phyloP scores from a whole-genome alignment of 2,888 invertebrate species.

The Lasioglossum calceatum region DNA sequence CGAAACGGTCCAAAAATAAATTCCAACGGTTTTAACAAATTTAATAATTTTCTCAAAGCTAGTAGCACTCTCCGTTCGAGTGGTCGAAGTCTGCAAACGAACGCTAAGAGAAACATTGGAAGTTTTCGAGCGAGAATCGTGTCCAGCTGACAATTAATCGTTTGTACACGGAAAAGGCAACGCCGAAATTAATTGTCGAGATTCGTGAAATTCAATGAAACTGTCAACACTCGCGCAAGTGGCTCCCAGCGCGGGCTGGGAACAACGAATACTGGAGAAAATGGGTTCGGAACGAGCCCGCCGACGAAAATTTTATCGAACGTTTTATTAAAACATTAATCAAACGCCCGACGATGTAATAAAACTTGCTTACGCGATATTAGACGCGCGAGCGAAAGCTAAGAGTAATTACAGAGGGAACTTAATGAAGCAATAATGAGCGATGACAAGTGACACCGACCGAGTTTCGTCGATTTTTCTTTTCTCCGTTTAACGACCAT shows the following conservation, averaged over 20 bases:
- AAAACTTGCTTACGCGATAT: slow-evolving; percentile 33
- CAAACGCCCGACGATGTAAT: slow-evolving; percentile 27
- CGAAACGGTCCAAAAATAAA: neutral
- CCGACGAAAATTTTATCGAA: slow-evolving; percentile 18
- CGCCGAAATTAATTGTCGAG: slow-evolving; percentile 16
- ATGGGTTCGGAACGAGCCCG: neutral
- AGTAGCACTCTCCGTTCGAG: neutral
- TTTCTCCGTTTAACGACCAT: neutral
- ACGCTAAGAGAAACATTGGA: neutral
- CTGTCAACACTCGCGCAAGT: neutral
- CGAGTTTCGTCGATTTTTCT: neutral
- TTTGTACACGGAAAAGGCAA: neutral
- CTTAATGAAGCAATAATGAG: neutral
- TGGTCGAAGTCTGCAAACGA: neutral
- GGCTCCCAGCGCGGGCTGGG: neutral
- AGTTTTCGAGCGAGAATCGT: neutral
- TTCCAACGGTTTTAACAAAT: neutral
- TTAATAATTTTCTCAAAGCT: neutral
- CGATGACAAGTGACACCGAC: neutral
- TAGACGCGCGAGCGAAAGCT: neutral
- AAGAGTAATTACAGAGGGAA: neutral
- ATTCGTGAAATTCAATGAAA: slow-evolving; percentile 27
- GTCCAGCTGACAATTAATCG: neutral
- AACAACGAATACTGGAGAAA: slow-evolving; percentile 23
- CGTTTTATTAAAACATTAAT: slow-evolving; percentile 21